Base-by-base conservation (phyloP, 2,113 vertebrate genomes). In the Rhinoptilus africanus region DNA sequence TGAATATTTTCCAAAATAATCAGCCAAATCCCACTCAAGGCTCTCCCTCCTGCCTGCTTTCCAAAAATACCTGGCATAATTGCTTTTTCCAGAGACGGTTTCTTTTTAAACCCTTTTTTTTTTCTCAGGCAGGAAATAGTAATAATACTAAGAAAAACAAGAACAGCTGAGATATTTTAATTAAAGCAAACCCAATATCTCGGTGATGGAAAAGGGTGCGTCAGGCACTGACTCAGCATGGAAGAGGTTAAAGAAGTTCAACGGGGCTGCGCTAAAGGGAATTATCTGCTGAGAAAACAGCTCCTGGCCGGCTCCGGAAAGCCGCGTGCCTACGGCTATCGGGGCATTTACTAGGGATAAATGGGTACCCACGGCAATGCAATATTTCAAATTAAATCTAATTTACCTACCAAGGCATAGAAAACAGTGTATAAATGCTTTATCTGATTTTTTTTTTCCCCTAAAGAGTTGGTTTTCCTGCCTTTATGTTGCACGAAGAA, bases 241-340 rank as follows among this genome's bases (percentile, higher is more conserved):
- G 76, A 96, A 89, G n/a, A 88, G 68, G 83, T 97, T 88, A 93
- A 89, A 75, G n/a, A 39, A 69, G 67, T 85, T 86, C 80, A 94
- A 7, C 2, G 0, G 35, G 14, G 71, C 47, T 66, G 20, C 0
- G 1, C 37, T 73, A 11, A 62, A 78, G 60, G 66, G 92, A 88
- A 95, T 88, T 82, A 81, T 16, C 78, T 0, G 0, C 60, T 20
- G 13, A 67, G 74, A 57, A 77, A 80, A 77, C 66, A 53, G 32
- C 62, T 68, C 56, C 83, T 4, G 28, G 9, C 47, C 35, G 6
- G 51, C 50, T 78, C 35, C 7, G 10, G 68, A 73, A 76, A 90
- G 63, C 34, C 10, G 3, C 16, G 3, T 41, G 50, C 41, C 32
- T 32, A 35, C 0, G 0, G 75, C 32, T 37, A 6, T 4, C 24